Base-by-base conservation (phyloP, 2,797 vertebrate species). In the Tolypeutes matacus region DNA sequence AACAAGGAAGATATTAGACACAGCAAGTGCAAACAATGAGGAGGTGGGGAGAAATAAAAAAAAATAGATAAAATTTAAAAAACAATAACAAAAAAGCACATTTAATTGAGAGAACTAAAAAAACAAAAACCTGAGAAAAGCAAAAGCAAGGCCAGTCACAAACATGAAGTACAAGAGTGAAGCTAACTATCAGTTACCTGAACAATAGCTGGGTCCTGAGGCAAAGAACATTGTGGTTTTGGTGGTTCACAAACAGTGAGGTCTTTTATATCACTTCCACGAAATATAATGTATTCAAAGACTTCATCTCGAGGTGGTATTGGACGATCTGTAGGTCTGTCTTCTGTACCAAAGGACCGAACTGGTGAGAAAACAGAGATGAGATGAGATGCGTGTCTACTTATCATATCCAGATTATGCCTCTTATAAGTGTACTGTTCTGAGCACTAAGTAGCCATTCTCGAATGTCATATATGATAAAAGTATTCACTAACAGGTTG, bases 241-340 rank as follows among this genome's bases (percentile, higher is more conserved):
- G 99, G 99, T 0, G 99, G 99, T 98, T 99, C 99, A 97, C 99
- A 99, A 12, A 99, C 99, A 2, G 99, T 99, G n/a, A 99, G 98
- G 95, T 99, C 99, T 98, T 99, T 99, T 77, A 99, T 99, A 95
- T 99, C 99, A 86, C 99, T 99, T 75, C 99, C 99, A 31, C 99
- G 98, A 96, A 99, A 99, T 97, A 99, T 99, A 86, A 99, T 99
- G 93, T 99, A 99, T 97, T 99, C 99, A 78, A 99, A 99, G 34
- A 99, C 99, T 97, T 99, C 99, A 97, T 99, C 99, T 17, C 99
- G 99, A 69, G 99, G 99, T 4, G 99, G 99, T 96, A 99, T 99
- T n/a, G 99, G 99, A 88, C 99, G 98, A 94, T 99, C 99, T 5
- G 99, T 99, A 17, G 99, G 99, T 62, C 99, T 99, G 78, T 99